Base-by-base conservation (phyloP, 1,140 invertebrate genomes). In the Aphidius ervi region DNA sequence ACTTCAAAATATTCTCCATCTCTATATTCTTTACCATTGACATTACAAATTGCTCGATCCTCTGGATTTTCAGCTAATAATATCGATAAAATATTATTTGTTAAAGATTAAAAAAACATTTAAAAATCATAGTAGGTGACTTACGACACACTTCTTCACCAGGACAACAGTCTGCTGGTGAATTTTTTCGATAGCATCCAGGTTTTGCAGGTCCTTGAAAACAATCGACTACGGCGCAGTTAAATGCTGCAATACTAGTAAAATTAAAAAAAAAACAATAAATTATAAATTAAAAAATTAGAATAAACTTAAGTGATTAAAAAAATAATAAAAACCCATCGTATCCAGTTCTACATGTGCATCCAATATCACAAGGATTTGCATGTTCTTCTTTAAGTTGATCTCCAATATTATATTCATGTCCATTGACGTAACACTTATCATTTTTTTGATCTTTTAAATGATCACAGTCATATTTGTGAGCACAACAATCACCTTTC, bases 141-240 rank as follows among this genome's bases (percentile, higher is more conserved):
- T 72, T 56, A 75, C 74, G 65, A 56, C 74, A 75, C 31, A 68
- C 48, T 47, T 46, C 3, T 41, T 56, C 9, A 9, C 16, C 52
- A 0, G 56, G 45, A 52, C 74, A 76, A 46, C 74, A 76, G 0
- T 43, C 0, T 7, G 20, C 20, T 5, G 31, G 23, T 0, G 6
- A 37, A 1, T 54, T 2, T 55, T 9, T 66, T 3, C 0, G 0
- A 16, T 65, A 73, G 55, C 74, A 76, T 20, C 57, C 63, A 9
- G 45, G 9, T 0, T 9, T 31, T 6, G 10, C 0, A 0, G 7
- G n/a, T 5, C 5, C 1, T 2, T 8, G 0, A 16, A 60, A 57
- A 49, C 74, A 74, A 37, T 74, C 72, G 1, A 68, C 16, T 1
- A 5, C 5, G 4, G 72, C 66, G 2, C 74, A 76, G 2, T 6